phyloP scores from a whole-genome alignment of 2,888 invertebrate genomes.

The Drosophila bunnanda region DNA sequence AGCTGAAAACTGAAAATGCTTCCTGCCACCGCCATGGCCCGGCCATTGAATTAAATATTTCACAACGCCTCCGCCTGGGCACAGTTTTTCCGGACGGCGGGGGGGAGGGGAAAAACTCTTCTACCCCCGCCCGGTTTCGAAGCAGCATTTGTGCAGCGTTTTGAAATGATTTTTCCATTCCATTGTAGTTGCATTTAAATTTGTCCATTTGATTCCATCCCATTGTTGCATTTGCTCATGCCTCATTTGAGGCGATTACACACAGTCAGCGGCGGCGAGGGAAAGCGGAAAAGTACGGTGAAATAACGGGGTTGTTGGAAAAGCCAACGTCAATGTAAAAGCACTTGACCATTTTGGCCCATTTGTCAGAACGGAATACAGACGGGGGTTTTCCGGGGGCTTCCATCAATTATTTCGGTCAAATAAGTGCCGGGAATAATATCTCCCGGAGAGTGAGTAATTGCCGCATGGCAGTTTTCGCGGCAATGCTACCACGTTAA shows the following conservation, averaged over 20 bases:
- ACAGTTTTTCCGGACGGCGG: not conserved
- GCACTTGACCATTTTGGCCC: conserved; percentile 41
- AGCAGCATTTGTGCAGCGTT: conserved; percentile 49
- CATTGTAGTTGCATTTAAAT: conserved; percentile 58
- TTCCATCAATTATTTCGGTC: conserved; percentile 31
- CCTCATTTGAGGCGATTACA: conserved; percentile 60
- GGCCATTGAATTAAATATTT: conserved; percentile 43
- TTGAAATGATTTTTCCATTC: conserved; percentile 62
- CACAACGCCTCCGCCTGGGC: conserved; percentile 2
- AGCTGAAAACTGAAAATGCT: conserved; percentile 6
- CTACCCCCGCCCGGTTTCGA: not conserved
- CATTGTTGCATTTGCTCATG: conserved; percentile 54
- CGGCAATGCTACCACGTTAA: conserved; percentile 14
- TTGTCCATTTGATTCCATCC: conserved; percentile 50
- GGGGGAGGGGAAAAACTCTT: not conserved
- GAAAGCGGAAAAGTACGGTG: conserved; percentile 14
- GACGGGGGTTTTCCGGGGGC: not conserved
- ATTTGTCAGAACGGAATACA: conserved; percentile 16
- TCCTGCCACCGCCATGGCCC: not conserved
- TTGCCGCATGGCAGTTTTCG: conserved; percentile 11
- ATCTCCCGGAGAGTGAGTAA: conserved; percentile 23
- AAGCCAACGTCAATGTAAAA: conserved; percentile 14
- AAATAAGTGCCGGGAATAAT: conserved; percentile 29
- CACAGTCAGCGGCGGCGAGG: not conserved
- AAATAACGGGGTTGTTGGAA: conserved; percentile 8